phyloP scores from a whole-genome alignment of 2,888 invertebrate genomes.

The Xylophagus ater region DNA sequence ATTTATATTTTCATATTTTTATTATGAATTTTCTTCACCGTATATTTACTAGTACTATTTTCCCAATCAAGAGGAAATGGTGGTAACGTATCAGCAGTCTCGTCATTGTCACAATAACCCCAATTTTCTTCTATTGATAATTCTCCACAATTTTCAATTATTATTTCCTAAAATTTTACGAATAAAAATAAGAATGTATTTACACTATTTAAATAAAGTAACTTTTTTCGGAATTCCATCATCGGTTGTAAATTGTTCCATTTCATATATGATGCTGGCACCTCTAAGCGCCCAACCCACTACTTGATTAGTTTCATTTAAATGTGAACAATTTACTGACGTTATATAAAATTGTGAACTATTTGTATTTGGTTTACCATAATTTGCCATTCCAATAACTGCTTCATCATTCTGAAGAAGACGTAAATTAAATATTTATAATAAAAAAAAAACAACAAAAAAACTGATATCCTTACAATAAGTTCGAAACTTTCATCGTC shows the following conservation, averaged over 20 bases:
- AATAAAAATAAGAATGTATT: constrained; percentile 13
- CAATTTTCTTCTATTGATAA: constrained; percentile 47
- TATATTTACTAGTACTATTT: constrained; percentile 23
- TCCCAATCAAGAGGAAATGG: constrained; percentile 69
- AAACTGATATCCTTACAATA: constrained; percentile 37
- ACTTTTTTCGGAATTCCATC: constrained; percentile 51
- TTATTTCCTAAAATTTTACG: constrained; percentile 45
- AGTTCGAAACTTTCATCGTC: constrained; percentile 79
- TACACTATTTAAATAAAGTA: constrained; percentile 21
- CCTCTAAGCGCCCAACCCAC: constrained; percentile 74
- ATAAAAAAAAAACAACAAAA: not conserved
- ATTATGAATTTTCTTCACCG: constrained; percentile 20
- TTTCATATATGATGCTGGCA: constrained; percentile 56
- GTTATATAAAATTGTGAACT: constrained; percentile 93
- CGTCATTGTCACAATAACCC: constrained; percentile 58
- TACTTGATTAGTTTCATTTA: constrained; percentile 71
- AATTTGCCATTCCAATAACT: constrained; percentile 69
- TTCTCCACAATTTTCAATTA: constrained; percentile 66
- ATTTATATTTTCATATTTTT: not conserved
- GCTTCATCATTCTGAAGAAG: constrained; percentile 44
- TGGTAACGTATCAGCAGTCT: constrained; percentile 57
- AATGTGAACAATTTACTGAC: constrained; percentile 59
- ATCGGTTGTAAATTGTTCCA: constrained; percentile 50
- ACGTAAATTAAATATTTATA: constrained; percentile 1
- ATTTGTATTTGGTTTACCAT: constrained; percentile 67